A percentile compares a stretch with the other conserved stretches of the same genome.
phyloP scores from a whole-genome alignment of 2,888 invertebrate genomes.

The Drosophila pegasa region DNA sequence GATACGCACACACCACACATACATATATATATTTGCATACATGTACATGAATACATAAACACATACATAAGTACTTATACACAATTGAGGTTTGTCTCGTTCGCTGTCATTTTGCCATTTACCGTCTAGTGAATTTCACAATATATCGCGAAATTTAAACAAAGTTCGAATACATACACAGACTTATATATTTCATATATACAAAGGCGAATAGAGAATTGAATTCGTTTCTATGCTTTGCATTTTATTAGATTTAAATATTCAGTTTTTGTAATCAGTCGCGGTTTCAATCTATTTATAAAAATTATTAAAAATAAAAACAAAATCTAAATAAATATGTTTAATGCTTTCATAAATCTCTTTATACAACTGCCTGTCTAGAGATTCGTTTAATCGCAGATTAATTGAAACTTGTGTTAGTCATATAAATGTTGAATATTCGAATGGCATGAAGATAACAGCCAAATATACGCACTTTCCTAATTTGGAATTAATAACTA shows the following conservation, averaged over 20 bases:
- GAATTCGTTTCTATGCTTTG: conserved; percentile 5
- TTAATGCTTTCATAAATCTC: not conserved
- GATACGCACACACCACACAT: conserved; percentile 35
- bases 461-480: too few relatives aligned
- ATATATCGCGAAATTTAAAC: conserved; percentile 54
- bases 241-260: not conserved
- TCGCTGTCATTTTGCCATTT: conserved; percentile 38
- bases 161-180: conserved; percentile 13
- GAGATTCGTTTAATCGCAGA: not conserved
- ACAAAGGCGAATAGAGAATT: not conserved
- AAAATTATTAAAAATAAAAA: not conserved
- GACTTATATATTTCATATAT: not conserved
- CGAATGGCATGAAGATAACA: not conserved
- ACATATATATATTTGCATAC: conserved; percentile 14
- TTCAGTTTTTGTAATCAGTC: conserved; percentile 1
- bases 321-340: not conserved
- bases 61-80: conserved; percentile 13
- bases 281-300: not conserved
- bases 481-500: too few relatives aligned
- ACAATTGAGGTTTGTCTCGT: conserved; percentile 51
- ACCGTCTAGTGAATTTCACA: conserved; percentile 57
- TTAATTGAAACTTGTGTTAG: conserved; percentile 5
- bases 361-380: not conserved
- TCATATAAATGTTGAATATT: not conserved
- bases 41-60: conserved; percentile 7